Conservation (phyloP, 2,113 vertebrate genomes). For the Pteruthius melanotis region DNA sequence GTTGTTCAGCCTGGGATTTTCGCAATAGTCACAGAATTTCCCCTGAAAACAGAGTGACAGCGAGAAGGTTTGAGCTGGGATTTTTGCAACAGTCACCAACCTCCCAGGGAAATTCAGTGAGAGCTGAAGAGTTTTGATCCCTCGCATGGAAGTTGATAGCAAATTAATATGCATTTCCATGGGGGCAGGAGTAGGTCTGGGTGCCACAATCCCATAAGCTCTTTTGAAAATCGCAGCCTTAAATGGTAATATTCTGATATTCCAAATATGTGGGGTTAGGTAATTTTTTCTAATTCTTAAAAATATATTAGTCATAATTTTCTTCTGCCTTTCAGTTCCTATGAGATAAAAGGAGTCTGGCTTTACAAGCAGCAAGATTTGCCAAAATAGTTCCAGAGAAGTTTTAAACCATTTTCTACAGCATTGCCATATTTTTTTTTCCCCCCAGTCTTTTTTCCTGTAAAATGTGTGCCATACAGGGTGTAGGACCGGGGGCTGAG, state of each 20-base stretch:
- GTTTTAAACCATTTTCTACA: not conserved
- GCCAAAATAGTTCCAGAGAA: not conserved
- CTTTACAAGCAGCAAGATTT: not conserved
- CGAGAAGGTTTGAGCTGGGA: slow-evolving; percentile 23
- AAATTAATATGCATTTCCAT: slow-evolving; percentile 28
- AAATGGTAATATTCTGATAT: not conserved
- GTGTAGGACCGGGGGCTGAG: not conserved
- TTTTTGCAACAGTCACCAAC: slow-evolving; percentile 33
- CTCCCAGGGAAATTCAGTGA: slow-evolving; percentile 12
- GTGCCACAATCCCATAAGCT: not conserved
- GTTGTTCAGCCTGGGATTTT: slow-evolving; percentile 37
- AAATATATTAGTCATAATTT: slow-evolving; percentile 30
- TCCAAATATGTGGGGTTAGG: not conserved
- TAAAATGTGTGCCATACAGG: not conserved
- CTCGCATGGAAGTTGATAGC: not conserved
- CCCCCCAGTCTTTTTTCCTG: not conserved
- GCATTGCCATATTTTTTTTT: not conserved
- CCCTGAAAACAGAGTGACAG: slow-evolving; percentile 26
- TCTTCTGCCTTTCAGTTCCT: not conserved
- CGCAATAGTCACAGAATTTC: not conserved
- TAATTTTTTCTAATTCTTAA: slow-evolving; percentile 7
- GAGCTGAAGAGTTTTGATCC: slow-evolving; percentile 38
- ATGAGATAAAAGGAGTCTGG: not conserved
- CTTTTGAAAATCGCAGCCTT: not conserved
- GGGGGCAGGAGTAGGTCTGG: not conserved